Percentiles rank a stretch among this genome's conserved stretches.
Conservation (phyloP, 2,797 vertebrate genomes). For the Pelochelys cantorii region DNA sequence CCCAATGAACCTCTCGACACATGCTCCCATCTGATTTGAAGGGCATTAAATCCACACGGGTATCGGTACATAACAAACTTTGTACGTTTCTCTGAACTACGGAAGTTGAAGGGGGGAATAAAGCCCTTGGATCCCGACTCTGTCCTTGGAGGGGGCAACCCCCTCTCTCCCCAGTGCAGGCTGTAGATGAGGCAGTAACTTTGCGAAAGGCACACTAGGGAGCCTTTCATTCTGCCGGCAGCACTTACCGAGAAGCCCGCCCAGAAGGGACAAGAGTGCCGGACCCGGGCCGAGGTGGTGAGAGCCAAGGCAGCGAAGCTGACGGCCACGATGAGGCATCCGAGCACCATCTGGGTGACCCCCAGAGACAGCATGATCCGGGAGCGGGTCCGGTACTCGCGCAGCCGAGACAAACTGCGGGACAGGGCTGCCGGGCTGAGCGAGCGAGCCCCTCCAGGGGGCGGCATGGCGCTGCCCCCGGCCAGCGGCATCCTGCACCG, state of each 20-base stretch:
- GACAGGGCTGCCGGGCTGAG: constrained; percentile 89
- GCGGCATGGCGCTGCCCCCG: constrained; percentile 59
- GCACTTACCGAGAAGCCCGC: constrained; percentile 97
- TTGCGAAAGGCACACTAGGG: too few species aligned
- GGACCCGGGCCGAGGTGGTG: constrained; percentile 94
- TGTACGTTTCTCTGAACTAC: not conserved
- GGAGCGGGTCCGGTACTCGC: constrained; percentile 91
- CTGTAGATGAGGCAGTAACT: not conserved
- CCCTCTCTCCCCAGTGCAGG: not conserved
- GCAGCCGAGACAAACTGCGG: constrained; percentile 92
- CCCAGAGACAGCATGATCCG: constrained; percentile 95
- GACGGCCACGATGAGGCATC: constrained; percentile 96
- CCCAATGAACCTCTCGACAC: not conserved
- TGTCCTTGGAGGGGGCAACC: not conserved
- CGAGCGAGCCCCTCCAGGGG: constrained; percentile 78
- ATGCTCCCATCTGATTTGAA: not conserved
- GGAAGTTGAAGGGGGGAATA: fast-evolving
- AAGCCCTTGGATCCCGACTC: too few species aligned
- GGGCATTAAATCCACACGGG: not conserved
- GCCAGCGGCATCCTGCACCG: constrained; percentile 85
- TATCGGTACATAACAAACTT: not conserved
- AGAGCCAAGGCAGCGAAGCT: constrained; percentile 97
- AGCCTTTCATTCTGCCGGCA: too few species aligned
- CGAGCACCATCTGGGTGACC: constrained; percentile 95
- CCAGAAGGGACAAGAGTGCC: constrained; percentile 98